Conservation (phyloP, 2,888 invertebrate genomes). For the Nematopogon swammerdamellus region DNA sequence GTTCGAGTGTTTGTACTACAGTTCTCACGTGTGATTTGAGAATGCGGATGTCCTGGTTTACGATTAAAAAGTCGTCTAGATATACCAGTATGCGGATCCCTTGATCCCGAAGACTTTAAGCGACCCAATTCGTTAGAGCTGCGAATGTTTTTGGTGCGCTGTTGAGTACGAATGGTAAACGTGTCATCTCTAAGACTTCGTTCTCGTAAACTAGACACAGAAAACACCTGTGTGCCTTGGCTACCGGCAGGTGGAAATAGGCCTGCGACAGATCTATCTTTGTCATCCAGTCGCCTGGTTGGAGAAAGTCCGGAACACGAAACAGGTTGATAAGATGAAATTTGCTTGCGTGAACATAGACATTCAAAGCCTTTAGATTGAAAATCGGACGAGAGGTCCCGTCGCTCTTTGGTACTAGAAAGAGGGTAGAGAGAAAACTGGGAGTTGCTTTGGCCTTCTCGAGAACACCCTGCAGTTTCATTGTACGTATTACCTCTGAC, state of each 20-base stretch:
- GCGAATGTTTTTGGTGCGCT: constrained; percentile 14
- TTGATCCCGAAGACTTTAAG: constrained; percentile 8
- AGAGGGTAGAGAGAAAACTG: neutral
- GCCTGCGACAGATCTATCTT: neutral
- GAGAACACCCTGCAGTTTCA: no score
- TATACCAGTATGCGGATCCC: constrained; percentile 15
- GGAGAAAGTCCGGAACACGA: neutral
- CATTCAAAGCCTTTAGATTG: neutral
- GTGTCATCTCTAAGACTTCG: constrained; percentile 7
- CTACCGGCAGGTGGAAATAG: neutral
- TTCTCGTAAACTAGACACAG: constrained; percentile 8
- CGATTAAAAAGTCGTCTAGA: constrained; percentile 15
- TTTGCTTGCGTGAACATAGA: no score
- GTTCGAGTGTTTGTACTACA: neutral
- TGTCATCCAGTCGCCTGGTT: neutral
- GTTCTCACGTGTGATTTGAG: neutral
- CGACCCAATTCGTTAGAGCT: constrained; percentile 15
- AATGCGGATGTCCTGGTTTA: constrained; percentile 3
- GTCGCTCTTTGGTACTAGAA: neutral
- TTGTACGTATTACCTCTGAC: no score
- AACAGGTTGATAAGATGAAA: no score
- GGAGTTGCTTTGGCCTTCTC: no score
- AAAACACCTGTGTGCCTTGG: constrained; percentile 10
- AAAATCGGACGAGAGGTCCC: neutral
- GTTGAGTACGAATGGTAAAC: constrained; percentile 15